Evolutionary conservation across 2,888 invertebrate genomes (phyloP).

Genomic region (Plemyria rubiginata): DNA sequence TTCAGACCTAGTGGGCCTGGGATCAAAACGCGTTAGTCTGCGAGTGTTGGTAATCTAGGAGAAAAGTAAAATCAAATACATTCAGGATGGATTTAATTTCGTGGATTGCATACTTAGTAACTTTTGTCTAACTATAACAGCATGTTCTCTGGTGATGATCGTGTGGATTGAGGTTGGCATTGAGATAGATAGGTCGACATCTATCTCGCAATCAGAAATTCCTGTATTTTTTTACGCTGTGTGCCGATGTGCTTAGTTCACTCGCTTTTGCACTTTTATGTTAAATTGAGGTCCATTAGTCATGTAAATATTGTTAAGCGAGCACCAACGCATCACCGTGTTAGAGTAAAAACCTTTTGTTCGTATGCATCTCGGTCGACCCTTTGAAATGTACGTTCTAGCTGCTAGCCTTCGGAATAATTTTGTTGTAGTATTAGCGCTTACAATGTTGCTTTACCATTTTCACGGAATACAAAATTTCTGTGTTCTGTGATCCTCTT

Average conservation of each 20-base stretch:
- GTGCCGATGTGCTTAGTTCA: conserved; percentile 66
- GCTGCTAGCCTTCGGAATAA: conserved; percentile 23
- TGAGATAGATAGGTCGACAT: neutral
- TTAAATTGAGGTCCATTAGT: conserved; percentile 77
- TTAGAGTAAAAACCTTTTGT: conserved; percentile 50
- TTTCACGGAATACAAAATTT: too few species aligned
- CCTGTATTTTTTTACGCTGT: conserved; percentile 21
- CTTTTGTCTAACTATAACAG: too few species aligned
- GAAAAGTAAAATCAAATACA: too few species aligned
- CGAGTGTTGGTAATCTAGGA: too few species aligned
- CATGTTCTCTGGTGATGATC: neutral
- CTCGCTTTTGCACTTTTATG: conserved; percentile 81
- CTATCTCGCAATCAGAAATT: neutral
- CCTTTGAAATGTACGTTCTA: conserved; percentile 34
- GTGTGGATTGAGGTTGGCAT: neutral
- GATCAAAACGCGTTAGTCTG: neutral
- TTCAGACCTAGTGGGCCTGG: neutral
- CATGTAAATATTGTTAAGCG: conserved; percentile 81
- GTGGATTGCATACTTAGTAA: too few species aligned
- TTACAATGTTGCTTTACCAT: neutral
- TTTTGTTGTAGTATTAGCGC: conserved; percentile 1
- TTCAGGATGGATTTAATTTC: too few species aligned
- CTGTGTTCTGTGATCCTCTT: too few species aligned
- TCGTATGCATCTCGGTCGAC: conserved; percentile 42
- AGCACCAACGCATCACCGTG: conserved; percentile 54